These are phyloP conservation scores for Tridacna gigas DNA, from an alignment of 2,888 invertebrate species.

Conservation along the genomic window DNA sequence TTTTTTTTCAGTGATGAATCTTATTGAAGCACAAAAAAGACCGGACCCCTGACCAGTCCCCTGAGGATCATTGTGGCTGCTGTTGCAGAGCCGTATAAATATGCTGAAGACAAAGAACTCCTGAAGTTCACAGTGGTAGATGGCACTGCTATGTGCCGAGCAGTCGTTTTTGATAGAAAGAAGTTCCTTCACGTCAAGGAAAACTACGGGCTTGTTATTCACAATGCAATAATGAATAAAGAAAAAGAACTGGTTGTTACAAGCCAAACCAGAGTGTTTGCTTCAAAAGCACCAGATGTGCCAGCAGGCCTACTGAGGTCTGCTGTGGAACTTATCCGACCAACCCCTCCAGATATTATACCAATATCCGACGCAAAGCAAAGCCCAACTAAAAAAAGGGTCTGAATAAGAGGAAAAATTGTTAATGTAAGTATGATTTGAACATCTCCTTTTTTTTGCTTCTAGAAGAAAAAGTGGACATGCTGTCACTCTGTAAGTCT, in stretches of 20 bases:
- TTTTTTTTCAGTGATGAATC: too few relatives aligned
- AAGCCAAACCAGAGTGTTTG: neutral
- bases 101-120: neutral
- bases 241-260: conserved; percentile 4
- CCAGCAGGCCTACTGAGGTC: neutral
- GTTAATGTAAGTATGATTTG: neutral
- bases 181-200: neutral
- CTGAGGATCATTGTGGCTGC: neutral
- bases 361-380: neutral
- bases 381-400: neutral
- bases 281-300: neutral
- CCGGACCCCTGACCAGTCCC: neutral
- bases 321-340: neutral
- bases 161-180: neutral
- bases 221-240: neutral
- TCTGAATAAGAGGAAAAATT: neutral
- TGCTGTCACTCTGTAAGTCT: too few relatives aligned
- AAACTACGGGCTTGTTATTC: too few relatives aligned
- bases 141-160: neutral
- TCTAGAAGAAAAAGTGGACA: too few relatives aligned
- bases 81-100: neutral
- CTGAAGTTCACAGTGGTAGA: neutral
- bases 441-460: too few relatives aligned
- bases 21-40: neutral
- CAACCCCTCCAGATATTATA: neutral